Base-by-base conservation (phyloP, 2,888 invertebrate species). In the Drosophila tripunctata region DNA sequence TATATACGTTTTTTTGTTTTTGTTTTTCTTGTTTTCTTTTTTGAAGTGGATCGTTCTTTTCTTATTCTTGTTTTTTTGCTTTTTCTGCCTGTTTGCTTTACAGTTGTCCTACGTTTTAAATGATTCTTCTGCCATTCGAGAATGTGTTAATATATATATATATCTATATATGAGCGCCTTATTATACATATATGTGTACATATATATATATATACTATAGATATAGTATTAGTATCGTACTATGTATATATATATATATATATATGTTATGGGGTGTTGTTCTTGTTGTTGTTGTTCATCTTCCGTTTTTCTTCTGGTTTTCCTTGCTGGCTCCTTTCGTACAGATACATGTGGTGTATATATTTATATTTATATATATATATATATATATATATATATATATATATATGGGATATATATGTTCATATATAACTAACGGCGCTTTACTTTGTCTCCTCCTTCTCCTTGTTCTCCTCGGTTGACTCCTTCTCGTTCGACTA, bases 401-500 rank as follows among this genome's bases (percentile, higher is more conserved):
- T 51, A 56, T 51, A 50, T 62, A 58, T 58, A 45, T 61, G n/a
- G n/a, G n/a, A 67, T 76, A 54, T 62, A 63, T 62, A 60, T 56
- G 40, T 62, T 52, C 50, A 61, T 73, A 67, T 67, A 70, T 80
- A 77, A 77, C 66, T 74, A 84, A 80, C 85, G 86, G 70, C 72
- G 80, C 75, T 88, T 90, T 90, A 90, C 87, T 91, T 91, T 89
- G 91, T 90, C 75, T 91, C 91, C 84, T 94, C 94, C 88, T 94
- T 94, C 87, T 95, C 94, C 91, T 94, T 94, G 89, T 94, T 95
- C 89, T 94, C 94, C 89, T 95, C 95, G 76, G 94, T 94, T 75
- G 93, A 95, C 82, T 96, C 95, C 90, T 95, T 95, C 88, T 95
- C 95, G 84, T 95, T 95, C 80, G 95, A 95, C 94, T 96, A 92